Base-by-base conservation (phyloP, 2,113 vertebrate genomes). In the Gallinago paraguaiae region DNA sequence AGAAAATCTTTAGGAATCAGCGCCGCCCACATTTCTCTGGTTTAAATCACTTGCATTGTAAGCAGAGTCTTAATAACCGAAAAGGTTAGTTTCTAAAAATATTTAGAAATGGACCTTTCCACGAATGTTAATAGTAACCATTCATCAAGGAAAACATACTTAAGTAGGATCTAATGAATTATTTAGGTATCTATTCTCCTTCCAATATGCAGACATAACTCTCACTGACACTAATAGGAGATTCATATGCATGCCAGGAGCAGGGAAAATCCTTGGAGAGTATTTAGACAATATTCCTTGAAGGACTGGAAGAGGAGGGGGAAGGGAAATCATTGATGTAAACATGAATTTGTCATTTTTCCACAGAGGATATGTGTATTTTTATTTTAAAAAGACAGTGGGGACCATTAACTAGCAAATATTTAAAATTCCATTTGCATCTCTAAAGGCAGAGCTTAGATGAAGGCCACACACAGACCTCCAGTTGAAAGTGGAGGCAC, bases 211-310 rank as follows among this genome's bases (percentile, higher is more conserved):
- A 91, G 51, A 76, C 91, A 95, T 95, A 96, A 96, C 70, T 96
- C 89, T 95, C 54, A n/a, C 25, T 95, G 96, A 92, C 97, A 95
- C 51, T 95, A 96, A 93, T 82, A 85, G 82, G 82, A 92, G 82
- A 92, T 96, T 96, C 84, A 82, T 77, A 93, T 92, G 88, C 70
- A 54, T 95, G 92, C 69, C 87, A 92, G 67, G 56, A 87, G 67
- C 72, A 79, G 63, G 72, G 64, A 86, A 88, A 92, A 87, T 72
- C 95, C 74, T 90, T 90, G 74, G 94, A 90, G 93, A 91, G 56
- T 72, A 85, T 92, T 97, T 95, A 95, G 69, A 65, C 43, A 74
- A 48, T 90, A 93, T 90, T 93, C 79, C 63, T 86, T 89, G 81
- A 83, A 75, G 72, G 69, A 46, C 2, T 86, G 14, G 54, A 27